Conservation (phyloP, 1,140 invertebrate genomes). For the Acyrthosiphon pisum region DNA sequence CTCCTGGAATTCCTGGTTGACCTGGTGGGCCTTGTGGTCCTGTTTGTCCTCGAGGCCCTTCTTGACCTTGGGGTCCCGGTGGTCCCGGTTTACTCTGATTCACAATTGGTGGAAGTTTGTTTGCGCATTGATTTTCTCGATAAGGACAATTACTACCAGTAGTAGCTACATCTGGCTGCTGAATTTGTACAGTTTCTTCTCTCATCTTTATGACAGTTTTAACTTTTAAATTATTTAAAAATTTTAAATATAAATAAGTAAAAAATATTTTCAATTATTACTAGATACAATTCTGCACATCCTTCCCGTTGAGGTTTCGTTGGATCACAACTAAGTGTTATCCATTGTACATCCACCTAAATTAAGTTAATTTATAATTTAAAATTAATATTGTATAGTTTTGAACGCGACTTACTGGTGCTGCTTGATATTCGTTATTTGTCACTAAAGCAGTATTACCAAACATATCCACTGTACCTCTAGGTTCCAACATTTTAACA, state of each 20-base stretch:
- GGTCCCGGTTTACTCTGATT: conserved; percentile 61
- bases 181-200: conserved; percentile 4
- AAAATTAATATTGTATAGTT: neutral
- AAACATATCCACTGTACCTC: conserved; percentile 71
- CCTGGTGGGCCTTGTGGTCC: conserved; percentile 65
- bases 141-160: neutral
- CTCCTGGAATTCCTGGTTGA: conserved; percentile 61
- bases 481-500: conserved; percentile 65
- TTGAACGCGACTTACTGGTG: conserved; percentile 68
- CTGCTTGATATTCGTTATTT: conserved; percentile 65
- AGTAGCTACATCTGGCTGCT: neutral
- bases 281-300: conserved; percentile 75
- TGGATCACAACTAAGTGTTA: conserved; percentile 81
- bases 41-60: conserved; percentile 63
- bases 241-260: neutral
- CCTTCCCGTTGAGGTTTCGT: conserved; percentile 72
- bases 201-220: conserved; percentile 24
- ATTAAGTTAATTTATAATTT: conserved; percentile 54
- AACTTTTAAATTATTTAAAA: neutral
- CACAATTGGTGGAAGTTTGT: neutral
- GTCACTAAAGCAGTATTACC: conserved; percentile 75
- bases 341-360: conserved; percentile 82
- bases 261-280: conserved; percentile 20
- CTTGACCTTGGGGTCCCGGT: conserved; percentile 61
- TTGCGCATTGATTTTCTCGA: conserved; percentile 34